Evolutionary conservation across 2,888 invertebrate genomes (phyloP).

Genomic region (Choristoneura rosaceana): DNA sequence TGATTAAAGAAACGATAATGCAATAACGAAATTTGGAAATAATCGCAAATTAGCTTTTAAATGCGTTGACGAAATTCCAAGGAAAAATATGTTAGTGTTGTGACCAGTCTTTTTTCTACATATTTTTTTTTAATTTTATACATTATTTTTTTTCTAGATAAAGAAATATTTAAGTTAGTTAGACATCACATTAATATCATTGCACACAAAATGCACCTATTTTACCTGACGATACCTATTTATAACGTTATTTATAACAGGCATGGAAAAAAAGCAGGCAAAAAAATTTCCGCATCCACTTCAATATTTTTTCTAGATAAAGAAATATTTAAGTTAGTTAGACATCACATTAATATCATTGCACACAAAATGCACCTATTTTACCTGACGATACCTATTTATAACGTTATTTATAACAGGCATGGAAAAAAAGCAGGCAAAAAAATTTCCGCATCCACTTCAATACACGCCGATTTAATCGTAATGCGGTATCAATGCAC

Average conservation of each 20-base stretch:
- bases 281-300: not conserved
- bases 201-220: not conserved
- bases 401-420: not conserved
- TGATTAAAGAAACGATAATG: conserved; percentile 67
- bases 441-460: not conserved
- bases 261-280: not conserved
- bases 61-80: conserved; percentile 63
- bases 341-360: no score
- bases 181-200: no score
- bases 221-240: not conserved
- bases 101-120: not conserved
- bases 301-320: not conserved
- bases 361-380: not conserved
- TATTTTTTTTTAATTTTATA: no score
- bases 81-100: conserved; percentile 59
- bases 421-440: not conserved
- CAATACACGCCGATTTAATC: conserved; percentile 4
- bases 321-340: no score
- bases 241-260: not conserved
- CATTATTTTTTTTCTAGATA: no score
- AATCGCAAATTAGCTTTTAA: conserved; percentile 78
- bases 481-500: conserved; percentile 28
- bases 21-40: conserved; percentile 81
- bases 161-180: no score
- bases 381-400: not conserved